Conservation (phyloP, 2,113 vertebrate genomes). For the Murina feae region DNA sequence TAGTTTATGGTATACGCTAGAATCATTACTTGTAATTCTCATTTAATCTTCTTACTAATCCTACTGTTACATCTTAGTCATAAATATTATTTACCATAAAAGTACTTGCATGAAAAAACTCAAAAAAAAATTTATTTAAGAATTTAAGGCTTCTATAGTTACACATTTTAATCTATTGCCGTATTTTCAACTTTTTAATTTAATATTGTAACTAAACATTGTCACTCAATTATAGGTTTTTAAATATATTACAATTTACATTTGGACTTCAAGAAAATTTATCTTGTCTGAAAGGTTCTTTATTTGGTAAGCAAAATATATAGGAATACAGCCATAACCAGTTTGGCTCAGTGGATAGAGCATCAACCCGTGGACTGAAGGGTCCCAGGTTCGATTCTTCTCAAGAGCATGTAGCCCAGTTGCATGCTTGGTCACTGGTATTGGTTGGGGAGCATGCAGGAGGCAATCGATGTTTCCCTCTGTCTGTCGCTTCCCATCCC, state of each 20-base stretch:
- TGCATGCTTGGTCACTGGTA: too few relatives aligned
- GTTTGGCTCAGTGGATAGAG: too few relatives aligned
- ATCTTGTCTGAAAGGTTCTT: neutral
- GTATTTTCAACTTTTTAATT: conserved; percentile 25
- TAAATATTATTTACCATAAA: neutral
- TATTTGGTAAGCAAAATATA: neutral
- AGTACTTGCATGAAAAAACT: neutral
- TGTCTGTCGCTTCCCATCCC: too few relatives aligned
- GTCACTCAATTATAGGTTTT: neutral
- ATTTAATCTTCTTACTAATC: conserved; percentile 13
- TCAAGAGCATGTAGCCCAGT: too few relatives aligned
- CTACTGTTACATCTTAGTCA: neutral
- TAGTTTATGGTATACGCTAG: neutral
- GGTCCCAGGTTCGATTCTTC: too few relatives aligned
- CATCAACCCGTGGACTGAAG: too few relatives aligned
- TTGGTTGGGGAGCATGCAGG: too few relatives aligned
- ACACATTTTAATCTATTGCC: neutral
- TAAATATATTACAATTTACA: neutral
- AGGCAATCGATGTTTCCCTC: too few relatives aligned
- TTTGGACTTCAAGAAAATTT: neutral
- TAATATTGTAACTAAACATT: neutral
- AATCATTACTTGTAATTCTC: neutral
- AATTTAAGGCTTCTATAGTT: neutral
- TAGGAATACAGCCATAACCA: neutral
- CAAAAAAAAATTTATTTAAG: neutral